A percentile compares a stretch with the other conserved stretches of the same genome.
These are phyloP conservation scores for Prunella strophiata DNA, from an alignment of 2,797 vertebrate species.

Conservation along the genomic window DNA sequence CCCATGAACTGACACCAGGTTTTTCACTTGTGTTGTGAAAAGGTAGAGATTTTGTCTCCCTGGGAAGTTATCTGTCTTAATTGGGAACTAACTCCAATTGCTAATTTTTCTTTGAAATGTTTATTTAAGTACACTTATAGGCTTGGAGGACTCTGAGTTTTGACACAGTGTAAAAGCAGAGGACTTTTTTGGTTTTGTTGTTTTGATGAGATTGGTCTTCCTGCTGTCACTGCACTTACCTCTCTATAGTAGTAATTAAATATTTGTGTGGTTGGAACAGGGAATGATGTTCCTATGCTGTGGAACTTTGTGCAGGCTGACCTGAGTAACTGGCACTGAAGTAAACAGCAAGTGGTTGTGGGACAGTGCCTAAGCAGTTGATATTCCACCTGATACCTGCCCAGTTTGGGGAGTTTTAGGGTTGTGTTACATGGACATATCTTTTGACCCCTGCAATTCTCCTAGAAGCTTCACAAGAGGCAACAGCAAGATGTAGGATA, in stretches of 20 bases:
- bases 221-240: neutral
- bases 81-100: neutral
- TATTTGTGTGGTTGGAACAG: neutral
- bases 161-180: neutral
- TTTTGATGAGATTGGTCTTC: neutral
- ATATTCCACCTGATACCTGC: neutral
- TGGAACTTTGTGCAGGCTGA: neutral
- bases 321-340: neutral
- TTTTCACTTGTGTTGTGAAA: neutral
- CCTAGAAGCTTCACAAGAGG: neutral
- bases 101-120: neutral
- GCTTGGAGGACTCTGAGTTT: neutral
- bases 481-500: neutral
- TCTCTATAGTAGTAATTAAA: neutral
- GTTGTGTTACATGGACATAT: accelerated
- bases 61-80: neutral
- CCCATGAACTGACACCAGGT: accelerated
- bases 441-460: neutral
- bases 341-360: neutral
- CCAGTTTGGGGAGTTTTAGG: neutral
- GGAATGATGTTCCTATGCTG: accelerated
- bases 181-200: neutral
- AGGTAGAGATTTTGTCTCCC: neutral
- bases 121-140: neutral
- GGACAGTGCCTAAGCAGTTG: neutral